Base-by-base conservation (phyloP, 2,797 vertebrate genomes). In the Aselliscus stoliczkanus region DNA sequence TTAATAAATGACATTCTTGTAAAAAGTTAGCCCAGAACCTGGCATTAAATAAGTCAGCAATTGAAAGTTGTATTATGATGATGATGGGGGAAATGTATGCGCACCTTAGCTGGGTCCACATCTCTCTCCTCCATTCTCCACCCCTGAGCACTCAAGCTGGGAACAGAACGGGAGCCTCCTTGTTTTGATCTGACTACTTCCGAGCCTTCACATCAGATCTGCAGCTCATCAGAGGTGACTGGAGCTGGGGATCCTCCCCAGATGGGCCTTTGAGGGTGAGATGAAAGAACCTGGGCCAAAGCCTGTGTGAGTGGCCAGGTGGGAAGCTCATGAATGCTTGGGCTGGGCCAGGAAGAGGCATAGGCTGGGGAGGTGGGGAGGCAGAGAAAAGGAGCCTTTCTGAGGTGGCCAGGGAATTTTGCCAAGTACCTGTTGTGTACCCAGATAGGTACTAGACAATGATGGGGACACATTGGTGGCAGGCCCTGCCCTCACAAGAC, bases 141-240 rank as follows among this genome's bases (percentile, higher is more conserved):
- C 1, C 4, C 23, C 18, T 7, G 50, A 37, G 6, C 9, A 7
- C n/a, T 37, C 25, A 0, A 0, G 52, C 37, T 17, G 1, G 76
- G 79, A 75, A 10, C 8, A 72, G 79, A 75, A 10, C 8, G 44
- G 5, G 27, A 0, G 1, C 34, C 29, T 39, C 56, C 56, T 54
- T 8, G 5, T 96, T 96, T 73, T 89, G 94, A 95, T 90, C 72
- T 65, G 81, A 39, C 67, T 85, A 85, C 95, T 81, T 95, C 87
- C 75, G 89, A 95, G 95, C 37, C n/a, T 54, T 58, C 5, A 0
- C 42, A 29, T 50, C 0, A 1, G 62, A 39, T 29, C 60, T 42
- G 70, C 10, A 20, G 73, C 39, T 56, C 75, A 18, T 37, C 67
- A 58, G 54, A 82, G 47, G 80, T 1, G 0, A 31, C 47, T n/a